These are phyloP conservation scores for Eupithecia dodoneata DNA, from an alignment of 2,888 invertebrate genomes.

Conservation along the genomic window DNA sequence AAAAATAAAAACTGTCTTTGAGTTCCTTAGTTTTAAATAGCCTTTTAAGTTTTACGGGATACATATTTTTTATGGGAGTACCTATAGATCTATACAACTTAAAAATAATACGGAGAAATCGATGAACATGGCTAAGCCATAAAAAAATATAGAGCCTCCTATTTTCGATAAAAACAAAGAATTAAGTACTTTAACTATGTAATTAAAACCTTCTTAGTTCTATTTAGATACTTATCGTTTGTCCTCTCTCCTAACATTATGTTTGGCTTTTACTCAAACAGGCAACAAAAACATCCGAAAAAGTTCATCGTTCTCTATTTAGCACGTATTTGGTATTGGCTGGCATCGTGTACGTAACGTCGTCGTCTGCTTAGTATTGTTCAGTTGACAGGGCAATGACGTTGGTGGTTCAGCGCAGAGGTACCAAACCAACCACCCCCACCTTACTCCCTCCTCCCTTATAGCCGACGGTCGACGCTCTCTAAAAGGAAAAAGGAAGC, in stretches of 20 bases:
- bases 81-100: too few relatives aligned
- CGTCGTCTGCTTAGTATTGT: conserved; percentile 82
- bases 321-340: conserved; percentile 72
- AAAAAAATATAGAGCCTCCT: too few relatives aligned
- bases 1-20: too few relatives aligned
- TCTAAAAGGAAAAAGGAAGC: conserved; percentile 82
- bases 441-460: conserved; percentile 64
- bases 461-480: conserved; percentile 81
- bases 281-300: conserved; percentile 40
- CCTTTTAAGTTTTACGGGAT: too few relatives aligned
- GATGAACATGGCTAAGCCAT: too few relatives aligned
- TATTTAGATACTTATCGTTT: neutral
- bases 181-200: neutral
- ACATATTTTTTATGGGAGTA: too few relatives aligned
- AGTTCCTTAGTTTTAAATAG: too few relatives aligned
- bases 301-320: conserved; percentile 65
- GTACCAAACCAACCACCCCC: conserved; percentile 57
- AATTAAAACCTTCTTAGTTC: neutral
- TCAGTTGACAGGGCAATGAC: conserved; percentile 84
- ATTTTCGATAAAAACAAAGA: neutral
- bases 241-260: neutral
- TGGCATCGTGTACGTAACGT: conserved; percentile 67
- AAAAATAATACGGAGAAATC: too few relatives aligned
- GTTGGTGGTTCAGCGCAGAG: conserved; percentile 71
- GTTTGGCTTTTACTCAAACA: neutral